Conservation (phyloP, 2,797 vertebrate species). For the Falco columbarius region DNA sequence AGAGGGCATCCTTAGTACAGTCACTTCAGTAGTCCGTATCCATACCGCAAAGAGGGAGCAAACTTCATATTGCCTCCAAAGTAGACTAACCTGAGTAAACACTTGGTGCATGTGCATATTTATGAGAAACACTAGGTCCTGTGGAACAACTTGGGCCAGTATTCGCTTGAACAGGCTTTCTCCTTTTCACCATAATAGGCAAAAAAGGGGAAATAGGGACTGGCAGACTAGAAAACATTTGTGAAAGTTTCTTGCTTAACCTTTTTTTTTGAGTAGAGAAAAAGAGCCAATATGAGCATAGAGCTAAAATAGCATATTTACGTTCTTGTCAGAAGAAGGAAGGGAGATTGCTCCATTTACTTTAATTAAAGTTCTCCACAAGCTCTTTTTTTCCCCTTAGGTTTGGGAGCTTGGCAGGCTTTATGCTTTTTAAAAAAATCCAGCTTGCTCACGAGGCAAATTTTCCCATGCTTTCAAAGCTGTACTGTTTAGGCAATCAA, state of each 20-base stretch:
- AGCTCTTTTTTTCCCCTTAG: slow-evolving; percentile 4
- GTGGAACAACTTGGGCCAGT: not conserved
- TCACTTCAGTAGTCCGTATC: slow-evolving; percentile 4
- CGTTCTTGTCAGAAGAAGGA: not conserved
- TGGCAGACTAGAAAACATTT: not conserved
- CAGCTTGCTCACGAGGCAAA: slow-evolving; percentile 23
- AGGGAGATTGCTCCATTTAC: not conserved
- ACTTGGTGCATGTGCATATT: not conserved
- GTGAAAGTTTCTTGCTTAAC: not conserved
- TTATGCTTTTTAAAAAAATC: slow-evolving; percentile 48
- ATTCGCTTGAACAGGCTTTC: not conserved
- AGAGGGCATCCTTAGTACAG: slow-evolving; percentile 72
- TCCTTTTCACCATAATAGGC: not conserved
- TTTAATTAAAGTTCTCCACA: slow-evolving; percentile 42
- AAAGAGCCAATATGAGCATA: not conserved
- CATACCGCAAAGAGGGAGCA: not conserved
- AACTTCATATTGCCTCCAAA: not conserved
- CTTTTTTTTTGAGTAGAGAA: not conserved
- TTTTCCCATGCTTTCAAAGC: slow-evolving; percentile 65
- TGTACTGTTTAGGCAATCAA: slow-evolving; percentile 57
- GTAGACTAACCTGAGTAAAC: not conserved
- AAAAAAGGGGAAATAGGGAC: not conserved
- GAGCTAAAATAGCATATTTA: slow-evolving; percentile 5
- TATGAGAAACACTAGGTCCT: not conserved
- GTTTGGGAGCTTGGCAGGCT: slow-evolving; percentile 50